Conservation (phyloP, 2,888 invertebrate species). For the Sipha maydis region DNA sequence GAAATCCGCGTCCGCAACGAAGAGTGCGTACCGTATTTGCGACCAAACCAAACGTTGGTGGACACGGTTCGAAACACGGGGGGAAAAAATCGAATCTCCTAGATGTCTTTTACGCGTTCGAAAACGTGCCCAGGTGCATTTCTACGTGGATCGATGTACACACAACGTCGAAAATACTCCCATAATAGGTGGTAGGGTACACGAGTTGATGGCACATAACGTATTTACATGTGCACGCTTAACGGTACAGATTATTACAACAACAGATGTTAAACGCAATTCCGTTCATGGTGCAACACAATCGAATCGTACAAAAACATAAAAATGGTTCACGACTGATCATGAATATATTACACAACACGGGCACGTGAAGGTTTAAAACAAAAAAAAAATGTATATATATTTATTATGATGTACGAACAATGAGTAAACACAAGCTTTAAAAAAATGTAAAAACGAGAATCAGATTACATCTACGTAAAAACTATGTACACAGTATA, state of each 20-base stretch:
- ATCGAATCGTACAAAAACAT: background rate
- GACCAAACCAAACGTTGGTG: no score
- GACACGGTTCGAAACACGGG: no score
- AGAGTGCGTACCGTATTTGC: no score
- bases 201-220: no score
- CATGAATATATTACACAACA: background rate
- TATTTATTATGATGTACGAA: background rate
- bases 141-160: background rate
- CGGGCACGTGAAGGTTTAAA: background rate
- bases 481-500: constrained; percentile 2
- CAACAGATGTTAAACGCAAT: background rate
- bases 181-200: no score
- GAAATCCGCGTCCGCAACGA: no score
- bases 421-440: background rate
- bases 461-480: background rate
- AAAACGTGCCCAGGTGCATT: background rate
- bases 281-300: background rate
- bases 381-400: background rate
- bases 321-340: background rate
- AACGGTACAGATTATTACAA: background rate
- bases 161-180: background rate
- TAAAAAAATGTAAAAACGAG: constrained; percentile 43
- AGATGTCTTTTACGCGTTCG: background rate
- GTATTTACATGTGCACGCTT: background rate
- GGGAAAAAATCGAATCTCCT: no score